Base-by-base conservation (phyloP, 2,888 invertebrate genomes). In the Ennomos fuscantarius region DNA sequence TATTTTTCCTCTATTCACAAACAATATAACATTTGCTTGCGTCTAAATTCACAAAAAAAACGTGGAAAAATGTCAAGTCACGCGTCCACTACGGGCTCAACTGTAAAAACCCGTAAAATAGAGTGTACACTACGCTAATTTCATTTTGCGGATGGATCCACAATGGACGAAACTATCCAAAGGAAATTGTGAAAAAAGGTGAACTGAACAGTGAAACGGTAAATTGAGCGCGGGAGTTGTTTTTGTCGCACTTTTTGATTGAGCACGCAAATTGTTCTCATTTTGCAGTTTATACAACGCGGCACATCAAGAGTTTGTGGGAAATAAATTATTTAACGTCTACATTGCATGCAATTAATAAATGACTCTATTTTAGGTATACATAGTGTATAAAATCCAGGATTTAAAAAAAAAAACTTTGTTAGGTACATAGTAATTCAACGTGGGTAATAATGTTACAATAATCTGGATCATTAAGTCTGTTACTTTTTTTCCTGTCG, bases 61-160 rank as follows among this genome's bases (percentile, higher is more conserved):
- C 39, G 37, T 3, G 13, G 50, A 11, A 49, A 57, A 61, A 60
- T 48, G 49, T 47, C 35, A 46, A 46, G 49, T 62, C 60, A 60
- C 50, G 34, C 51, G 36, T 56, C 49, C 12, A 12, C 63, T 55
- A 56, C 49, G 46, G 54, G 41, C 46, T 52, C 57, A 40, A 56
- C 61, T 54, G 63, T 63, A 63, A 73, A 76, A 72, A 40, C 54
- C 59, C 54, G 63, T 63, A 63, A 73, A 76, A 72, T 65, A 63
- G 64, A 65, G 66, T 55, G 66, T 59, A 65, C 56, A 63, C 52
- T 36, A 53, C 64, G 69, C 67, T 74, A 74, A 76, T 73, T 76
- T 68, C 66, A 66, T 77, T 76, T 74, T 65, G 64, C 64, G 60
- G 64, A 55, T 66, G 63, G 62, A 54, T 65, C 68, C 65, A 64